Conservation (phyloP, 2,888 invertebrate species). For the Loripinus fragilis region DNA sequence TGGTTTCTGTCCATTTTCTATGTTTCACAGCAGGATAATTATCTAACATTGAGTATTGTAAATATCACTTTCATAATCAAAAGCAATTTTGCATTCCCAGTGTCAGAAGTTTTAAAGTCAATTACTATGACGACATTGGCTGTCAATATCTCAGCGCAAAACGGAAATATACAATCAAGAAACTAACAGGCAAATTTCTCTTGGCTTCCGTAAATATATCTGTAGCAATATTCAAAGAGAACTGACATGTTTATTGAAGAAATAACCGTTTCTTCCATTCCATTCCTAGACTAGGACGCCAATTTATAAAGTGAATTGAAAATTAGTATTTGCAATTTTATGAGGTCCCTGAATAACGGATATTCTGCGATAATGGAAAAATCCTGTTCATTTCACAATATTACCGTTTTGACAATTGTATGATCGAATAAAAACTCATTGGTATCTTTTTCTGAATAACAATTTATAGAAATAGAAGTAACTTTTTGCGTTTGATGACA, state of each 20-base stretch:
- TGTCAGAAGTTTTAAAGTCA: slow-evolving; percentile 12
- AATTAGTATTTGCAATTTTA: slow-evolving; percentile 50
- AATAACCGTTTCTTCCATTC: slow-evolving; percentile 49
- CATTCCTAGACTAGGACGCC: slow-evolving; percentile 45
- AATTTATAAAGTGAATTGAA: slow-evolving; percentile 61
- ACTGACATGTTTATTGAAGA: slow-evolving; percentile 52
- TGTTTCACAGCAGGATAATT: too few relatives aligned
- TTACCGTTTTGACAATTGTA: slow-evolving; percentile 21
- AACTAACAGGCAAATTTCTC: slow-evolving; percentile 36
- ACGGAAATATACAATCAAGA: slow-evolving; percentile 47
- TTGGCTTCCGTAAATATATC: slow-evolving; percentile 45
- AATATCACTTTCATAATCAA: slow-evolving; percentile 10
- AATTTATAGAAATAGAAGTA: slow-evolving; percentile 10
- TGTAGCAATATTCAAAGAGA: slow-evolving; percentile 47
- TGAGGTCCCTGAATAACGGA: slow-evolving; percentile 5
- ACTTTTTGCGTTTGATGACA: slow-evolving; percentile 19
- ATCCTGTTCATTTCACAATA: slow-evolving; percentile 40
- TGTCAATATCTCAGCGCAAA: slow-evolving; percentile 15
- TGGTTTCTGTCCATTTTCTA: too few relatives aligned
- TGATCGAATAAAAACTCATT: slow-evolving; percentile 17
- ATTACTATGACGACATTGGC: background rate
- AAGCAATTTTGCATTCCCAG: background rate
- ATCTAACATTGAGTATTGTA: background rate
- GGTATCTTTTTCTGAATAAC: background rate
- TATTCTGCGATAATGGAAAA: slow-evolving; percentile 52